Evolutionary conservation across 2,797 vertebrate genomes (phyloP).

Genomic region (Lagorchestes hirsutus): DNA sequence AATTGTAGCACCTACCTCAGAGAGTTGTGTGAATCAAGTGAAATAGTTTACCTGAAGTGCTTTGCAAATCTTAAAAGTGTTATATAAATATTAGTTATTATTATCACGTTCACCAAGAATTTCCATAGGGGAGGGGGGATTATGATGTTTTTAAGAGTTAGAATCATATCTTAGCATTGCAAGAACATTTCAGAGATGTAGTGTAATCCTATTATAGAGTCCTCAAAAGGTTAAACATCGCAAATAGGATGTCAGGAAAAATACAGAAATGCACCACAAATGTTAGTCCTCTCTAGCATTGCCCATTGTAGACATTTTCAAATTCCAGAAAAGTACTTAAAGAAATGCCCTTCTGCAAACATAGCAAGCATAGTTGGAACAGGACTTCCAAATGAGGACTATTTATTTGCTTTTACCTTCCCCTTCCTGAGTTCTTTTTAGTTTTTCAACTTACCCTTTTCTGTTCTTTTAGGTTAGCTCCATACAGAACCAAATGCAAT

Average conservation of each 20-base stretch:
- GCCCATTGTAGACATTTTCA: neutral
- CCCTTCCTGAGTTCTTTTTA: neutral
- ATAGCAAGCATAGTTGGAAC: slow-evolving; percentile 15
- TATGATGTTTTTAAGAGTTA: neutral
- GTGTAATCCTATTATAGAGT: neutral
- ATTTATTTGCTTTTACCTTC: neutral
- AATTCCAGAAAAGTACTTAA: neutral
- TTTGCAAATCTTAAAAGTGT: neutral
- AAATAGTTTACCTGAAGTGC: neutral
- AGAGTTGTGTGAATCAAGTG: neutral
- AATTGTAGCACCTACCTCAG: neutral
- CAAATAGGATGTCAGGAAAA: neutral
- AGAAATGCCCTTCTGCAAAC: neutral
- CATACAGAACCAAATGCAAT: slow-evolving; percentile 95
- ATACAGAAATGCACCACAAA: neutral
- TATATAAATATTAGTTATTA: neutral
- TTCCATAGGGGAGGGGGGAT: neutral
- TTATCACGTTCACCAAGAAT: neutral
- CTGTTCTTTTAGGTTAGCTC: slow-evolving; percentile 88
- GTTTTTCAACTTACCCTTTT: neutral
- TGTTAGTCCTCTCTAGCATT: neutral
- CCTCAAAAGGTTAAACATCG: neutral
- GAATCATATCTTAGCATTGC: neutral
- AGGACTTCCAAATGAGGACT: slow-evolving; percentile 12
- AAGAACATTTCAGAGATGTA: neutral